Evolutionary conservation across 2,113 vertebrate genomes (phyloP).

Genomic region (Drymodes brunneopygia): DNA sequence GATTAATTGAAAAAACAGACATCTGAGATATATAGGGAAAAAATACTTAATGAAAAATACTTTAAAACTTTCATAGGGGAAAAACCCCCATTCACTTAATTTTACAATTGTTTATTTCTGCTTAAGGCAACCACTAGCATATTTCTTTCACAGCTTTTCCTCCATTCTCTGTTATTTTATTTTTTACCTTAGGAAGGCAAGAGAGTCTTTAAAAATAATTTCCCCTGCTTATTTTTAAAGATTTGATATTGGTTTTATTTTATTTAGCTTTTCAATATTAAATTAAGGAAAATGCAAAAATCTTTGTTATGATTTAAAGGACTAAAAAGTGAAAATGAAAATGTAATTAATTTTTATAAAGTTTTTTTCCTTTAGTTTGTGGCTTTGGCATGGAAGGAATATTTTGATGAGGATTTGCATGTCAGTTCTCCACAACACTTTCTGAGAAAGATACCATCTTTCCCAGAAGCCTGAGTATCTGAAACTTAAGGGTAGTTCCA

Average conservation of each 20-base stretch:
- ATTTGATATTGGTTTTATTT: not conserved
- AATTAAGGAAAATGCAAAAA: not conserved
- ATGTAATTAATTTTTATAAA: not conserved
- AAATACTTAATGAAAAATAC: not conserved
- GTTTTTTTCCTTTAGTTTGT: not conserved
- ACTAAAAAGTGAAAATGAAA: not conserved
- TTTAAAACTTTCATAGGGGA: not conserved
- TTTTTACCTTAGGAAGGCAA: not conserved
- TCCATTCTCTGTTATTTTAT: not conserved
- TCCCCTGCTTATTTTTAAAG: fast-evolving
- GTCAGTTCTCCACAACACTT: not conserved
- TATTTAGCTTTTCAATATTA: not conserved
- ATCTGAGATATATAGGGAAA: not conserved
- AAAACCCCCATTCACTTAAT: fast-evolving
- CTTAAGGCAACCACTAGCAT: not conserved
- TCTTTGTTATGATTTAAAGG: not conserved
- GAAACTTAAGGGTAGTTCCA: not conserved
- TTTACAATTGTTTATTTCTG: not conserved
- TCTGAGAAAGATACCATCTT: not conserved
- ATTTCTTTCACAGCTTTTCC: not conserved
- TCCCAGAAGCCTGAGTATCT: not conserved
- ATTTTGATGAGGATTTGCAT: not conserved
- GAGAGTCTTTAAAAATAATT: not conserved
- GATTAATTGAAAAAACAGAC: not conserved
- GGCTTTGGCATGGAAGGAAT: not conserved